These are phyloP conservation scores for Drosophila histrio DNA, from an alignment of 2,888 invertebrate genomes.

Conservation along the genomic window DNA sequence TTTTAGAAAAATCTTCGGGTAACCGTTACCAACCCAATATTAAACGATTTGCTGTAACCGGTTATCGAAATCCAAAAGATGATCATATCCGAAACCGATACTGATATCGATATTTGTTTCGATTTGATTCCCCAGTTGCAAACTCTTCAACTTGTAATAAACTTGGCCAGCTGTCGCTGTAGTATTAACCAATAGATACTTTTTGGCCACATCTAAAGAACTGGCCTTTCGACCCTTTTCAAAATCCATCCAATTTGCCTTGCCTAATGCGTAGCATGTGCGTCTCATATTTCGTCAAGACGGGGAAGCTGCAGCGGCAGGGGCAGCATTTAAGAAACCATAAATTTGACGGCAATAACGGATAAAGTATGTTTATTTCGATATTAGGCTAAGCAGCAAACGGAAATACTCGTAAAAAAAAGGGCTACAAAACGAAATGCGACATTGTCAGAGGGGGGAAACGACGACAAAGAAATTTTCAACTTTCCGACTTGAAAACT, in stretches of 20 bases:
- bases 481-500: conserved; percentile 56
- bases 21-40: too few species aligned
- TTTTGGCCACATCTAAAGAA: conserved; percentile 21
- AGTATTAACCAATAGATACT: conserved; percentile 29
- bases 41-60: too few species aligned
- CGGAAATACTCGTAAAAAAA: conserved; percentile 59
- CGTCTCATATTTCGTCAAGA: conserved; percentile 58
- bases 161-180: conserved; percentile 41
- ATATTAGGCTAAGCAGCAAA: conserved; percentile 74
- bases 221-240: conserved; percentile 57
- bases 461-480: not conserved
- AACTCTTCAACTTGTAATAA: conserved; percentile 18
- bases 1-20: too few species aligned
- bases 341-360: conserved; percentile 76
- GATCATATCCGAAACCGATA: conserved; percentile 1
- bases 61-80: too few species aligned
- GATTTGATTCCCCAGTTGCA: too few species aligned
- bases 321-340: conserved; percentile 73
- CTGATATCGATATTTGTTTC: not conserved
- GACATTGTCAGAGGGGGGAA: not conserved
- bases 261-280: conserved; percentile 50
- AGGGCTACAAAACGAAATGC: conserved; percentile 51
- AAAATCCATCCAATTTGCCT: conserved; percentile 58
- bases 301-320: not conserved
- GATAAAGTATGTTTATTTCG: conserved; percentile 79